Conservation (phyloP, 2,797 vertebrate species). For the Odontamblyopus lacepedii region DNA sequence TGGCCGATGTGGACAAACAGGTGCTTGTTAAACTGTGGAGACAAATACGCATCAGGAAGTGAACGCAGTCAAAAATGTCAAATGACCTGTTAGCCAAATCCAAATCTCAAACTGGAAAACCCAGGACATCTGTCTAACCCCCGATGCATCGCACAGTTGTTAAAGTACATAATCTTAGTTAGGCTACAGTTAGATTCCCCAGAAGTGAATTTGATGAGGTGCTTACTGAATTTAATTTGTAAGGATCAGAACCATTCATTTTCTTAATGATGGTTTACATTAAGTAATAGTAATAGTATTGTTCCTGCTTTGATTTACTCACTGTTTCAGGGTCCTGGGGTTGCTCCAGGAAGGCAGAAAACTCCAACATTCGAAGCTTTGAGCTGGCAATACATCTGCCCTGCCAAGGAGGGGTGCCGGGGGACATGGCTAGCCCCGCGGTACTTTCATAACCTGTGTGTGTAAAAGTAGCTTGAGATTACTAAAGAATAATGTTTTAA, state of each 20-base stretch:
- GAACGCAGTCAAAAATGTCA: conserved; percentile 39
- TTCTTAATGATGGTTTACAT: neutral
- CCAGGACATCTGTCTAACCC: conserved; percentile 33
- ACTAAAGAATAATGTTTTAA: conserved; percentile 16
- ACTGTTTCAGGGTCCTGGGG: conserved; percentile 90
- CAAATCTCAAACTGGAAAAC: conserved; percentile 11
- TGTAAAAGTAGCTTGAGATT: conserved; percentile 12
- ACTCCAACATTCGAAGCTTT: conserved; percentile 93
- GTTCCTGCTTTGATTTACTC: conserved; percentile 55
- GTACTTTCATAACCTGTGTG: conserved; percentile 87
- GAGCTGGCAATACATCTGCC: conserved; percentile 90
- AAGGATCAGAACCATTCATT: too few relatives aligned
- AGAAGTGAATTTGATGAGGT: neutral
- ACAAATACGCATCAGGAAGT: conserved; percentile 37
- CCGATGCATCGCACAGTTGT: conserved; percentile 14
- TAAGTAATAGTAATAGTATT: too few relatives aligned
- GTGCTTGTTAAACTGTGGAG: conserved; percentile 90
- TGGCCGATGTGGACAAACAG: conserved; percentile 95
- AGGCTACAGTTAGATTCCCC: neutral
- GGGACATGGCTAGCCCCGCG: conserved; percentile 81
- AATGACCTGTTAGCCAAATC: conserved; percentile 25
- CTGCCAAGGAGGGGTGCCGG: conserved; percentile 87
- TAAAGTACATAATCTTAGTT: neutral
- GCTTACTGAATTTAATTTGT: too few relatives aligned
- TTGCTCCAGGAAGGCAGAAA: conserved; percentile 93